Percentiles rank a stretch among this genome's conserved stretches.
phyloP scores from a whole-genome alignment of 2,888 invertebrate species.

The Colletes collaris region DNA sequence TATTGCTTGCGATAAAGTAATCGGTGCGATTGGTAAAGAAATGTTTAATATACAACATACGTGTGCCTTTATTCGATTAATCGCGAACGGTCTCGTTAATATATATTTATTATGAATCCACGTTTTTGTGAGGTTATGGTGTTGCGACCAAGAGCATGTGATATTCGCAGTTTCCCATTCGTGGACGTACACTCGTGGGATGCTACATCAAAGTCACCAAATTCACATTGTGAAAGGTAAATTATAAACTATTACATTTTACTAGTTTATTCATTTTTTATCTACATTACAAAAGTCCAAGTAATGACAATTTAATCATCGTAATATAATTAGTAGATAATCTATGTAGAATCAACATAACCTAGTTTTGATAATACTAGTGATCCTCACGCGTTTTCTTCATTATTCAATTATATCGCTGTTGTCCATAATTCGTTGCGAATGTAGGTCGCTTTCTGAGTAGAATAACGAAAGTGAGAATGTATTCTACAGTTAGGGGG shows the following conservation, averaged over 20 bases:
- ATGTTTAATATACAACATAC: not conserved
- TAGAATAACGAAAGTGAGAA: constrained; percentile 17
- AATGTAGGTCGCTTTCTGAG: not conserved
- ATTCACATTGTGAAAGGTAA: constrained; percentile 37
- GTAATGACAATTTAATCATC: not conserved
- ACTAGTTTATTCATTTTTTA: too few relatives aligned
- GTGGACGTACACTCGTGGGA: constrained; percentile 22
- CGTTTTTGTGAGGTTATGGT: constrained; percentile 40
- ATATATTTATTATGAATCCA: constrained; percentile 13
- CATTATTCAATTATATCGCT: not conserved
- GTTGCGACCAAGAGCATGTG: constrained; percentile 22
- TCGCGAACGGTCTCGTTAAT: not conserved
- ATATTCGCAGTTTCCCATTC: not conserved
- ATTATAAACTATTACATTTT: not conserved
- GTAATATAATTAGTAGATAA: not conserved
- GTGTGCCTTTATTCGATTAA: not conserved
- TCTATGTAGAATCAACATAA: not conserved
- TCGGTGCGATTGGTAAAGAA: not conserved
- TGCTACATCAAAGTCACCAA: not conserved
- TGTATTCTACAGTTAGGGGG: not conserved
- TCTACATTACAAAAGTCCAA: not conserved
- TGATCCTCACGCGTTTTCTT: too few relatives aligned
- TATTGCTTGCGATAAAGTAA: not conserved
- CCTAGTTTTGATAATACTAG: not conserved
- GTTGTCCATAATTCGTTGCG: not conserved